A percentile compares a stretch with the other conserved stretches of the same genome.
phyloP scores from a whole-genome alignment of 1,140 invertebrate species.

The Bombus affinis region DNA sequence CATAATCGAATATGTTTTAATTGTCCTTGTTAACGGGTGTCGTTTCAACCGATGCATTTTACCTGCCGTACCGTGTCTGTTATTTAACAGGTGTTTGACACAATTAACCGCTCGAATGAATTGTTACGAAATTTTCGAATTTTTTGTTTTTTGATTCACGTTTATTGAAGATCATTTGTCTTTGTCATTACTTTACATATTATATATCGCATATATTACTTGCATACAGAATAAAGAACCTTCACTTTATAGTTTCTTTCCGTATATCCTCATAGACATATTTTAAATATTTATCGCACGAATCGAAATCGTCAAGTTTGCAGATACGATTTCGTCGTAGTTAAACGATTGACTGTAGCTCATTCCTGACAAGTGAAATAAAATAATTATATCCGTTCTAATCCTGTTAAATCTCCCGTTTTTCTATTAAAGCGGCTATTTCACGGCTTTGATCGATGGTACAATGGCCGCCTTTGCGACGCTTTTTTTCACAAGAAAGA shows the following conservation, averaged over 20 bases:
- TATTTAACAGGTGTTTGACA: slow-evolving; percentile 2
- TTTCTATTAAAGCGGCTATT: slow-evolving; percentile 23
- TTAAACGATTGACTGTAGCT: no score
- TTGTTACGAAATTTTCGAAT: neutral
- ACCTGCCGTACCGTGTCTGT: neutral
- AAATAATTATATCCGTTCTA: slow-evolving; percentile 14
- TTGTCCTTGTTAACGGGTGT: neutral
- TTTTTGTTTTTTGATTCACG: neutral
- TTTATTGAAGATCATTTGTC: neutral
- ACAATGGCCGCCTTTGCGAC: slow-evolving; percentile 13
- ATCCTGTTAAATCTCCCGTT: neutral
- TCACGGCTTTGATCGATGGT: slow-evolving; percentile 41
- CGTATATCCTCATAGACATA: no score
- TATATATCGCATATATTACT: no score
- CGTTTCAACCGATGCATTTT: slow-evolving; percentile 1
- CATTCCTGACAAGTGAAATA: neutral
- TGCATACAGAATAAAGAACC: no score
- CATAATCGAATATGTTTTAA: slow-evolving; percentile 29
- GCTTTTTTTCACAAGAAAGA: neutral
- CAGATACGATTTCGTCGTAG: neutral
- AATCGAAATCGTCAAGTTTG: neutral
- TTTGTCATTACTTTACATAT: no score
- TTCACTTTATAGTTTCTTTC: no score
- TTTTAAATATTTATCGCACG: no score
- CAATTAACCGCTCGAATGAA: neutral